Evolutionary conservation across 1,140 invertebrate genomes (phyloP), one percentile per base, ranked within the genome.

Genomic region (Gryllus bimaculatus): DNA sequence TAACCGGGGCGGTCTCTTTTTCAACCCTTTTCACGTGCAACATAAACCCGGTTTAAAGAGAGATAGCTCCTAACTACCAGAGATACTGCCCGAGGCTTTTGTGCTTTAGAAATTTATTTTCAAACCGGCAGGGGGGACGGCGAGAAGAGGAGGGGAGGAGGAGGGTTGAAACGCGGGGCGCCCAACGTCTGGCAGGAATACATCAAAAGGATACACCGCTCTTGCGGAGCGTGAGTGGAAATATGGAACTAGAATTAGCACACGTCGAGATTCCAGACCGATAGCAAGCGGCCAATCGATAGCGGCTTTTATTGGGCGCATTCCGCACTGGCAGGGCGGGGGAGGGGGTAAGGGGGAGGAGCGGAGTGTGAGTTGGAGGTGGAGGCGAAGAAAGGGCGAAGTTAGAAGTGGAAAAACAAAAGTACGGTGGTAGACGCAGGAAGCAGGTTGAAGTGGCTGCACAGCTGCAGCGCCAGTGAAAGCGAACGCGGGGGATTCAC

Each of bases 51-150:
- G 10, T 66, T 66, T 66, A 13, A 66, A 66, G 54, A 66, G 54
- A 66, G 54, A 66, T 66, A 66, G 54, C 54, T 18, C 18, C 18
- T 66, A 13, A 66, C 10, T 13, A 66, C 10, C 54, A 18, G 54
- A 66, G 54, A 66, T 66, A 66, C 18, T 66, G 54, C 10, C 10
- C 54, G 54, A 13, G 18, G 54, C 54, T 66, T 66, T 66, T 66
- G 54, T 66, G 54, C 54, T 66, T 66, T 10, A 66, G 54, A 66
- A 66, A 66, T 66, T 66, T 66, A 66, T 66, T 66, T 66, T 66
- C 18, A 10, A 66, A 66, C 10, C 54, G 2, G 54, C 26, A 39
- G 26, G 26, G n/a, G 26, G 26, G 26, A 39, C 26, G 26, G 26
- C 5, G 26, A n/a, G n/a, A n/a, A n/a, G n/a, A n/a, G 26, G 26